These are phyloP conservation scores for Morpho achilles DNA, from an alignment of 2,888 invertebrate genomes.

Conservation along the genomic window DNA sequence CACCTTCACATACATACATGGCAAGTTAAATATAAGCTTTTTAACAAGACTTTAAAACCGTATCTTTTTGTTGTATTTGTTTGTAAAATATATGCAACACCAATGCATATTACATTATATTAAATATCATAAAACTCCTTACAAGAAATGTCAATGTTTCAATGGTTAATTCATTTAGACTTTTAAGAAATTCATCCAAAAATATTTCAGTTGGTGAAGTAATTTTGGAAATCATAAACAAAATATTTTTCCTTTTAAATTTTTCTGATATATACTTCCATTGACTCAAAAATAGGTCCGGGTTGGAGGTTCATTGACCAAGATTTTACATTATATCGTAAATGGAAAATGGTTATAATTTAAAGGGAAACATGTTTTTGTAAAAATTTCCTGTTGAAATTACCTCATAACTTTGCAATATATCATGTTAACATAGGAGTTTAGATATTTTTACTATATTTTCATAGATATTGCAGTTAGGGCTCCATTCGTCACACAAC, in stretches of 20 bases:
- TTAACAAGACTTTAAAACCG: too few relatives aligned
- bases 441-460: too few relatives aligned
- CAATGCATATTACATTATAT: not conserved
- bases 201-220: not conserved
- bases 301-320: too few relatives aligned
- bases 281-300: not conserved
- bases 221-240: not conserved
- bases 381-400: not conserved
- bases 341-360: not conserved
- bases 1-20: too few relatives aligned
- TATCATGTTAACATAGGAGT: too few relatives aligned
- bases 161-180: conserved; percentile 1
- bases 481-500: conserved; percentile 8
- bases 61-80: too few relatives aligned
- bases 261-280: not conserved
- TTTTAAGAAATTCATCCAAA: not conserved
- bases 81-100: too few relatives aligned
- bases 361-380: not conserved
- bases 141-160: not conserved
- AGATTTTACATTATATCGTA: too few relatives aligned
- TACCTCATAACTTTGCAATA: not conserved
- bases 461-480: conserved; percentile 1
- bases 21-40: too few relatives aligned
- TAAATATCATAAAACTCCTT: not conserved
- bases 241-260: not conserved